Conservation (phyloP, 1,140 invertebrate species). For the Galendromus occidentalis region DNA sequence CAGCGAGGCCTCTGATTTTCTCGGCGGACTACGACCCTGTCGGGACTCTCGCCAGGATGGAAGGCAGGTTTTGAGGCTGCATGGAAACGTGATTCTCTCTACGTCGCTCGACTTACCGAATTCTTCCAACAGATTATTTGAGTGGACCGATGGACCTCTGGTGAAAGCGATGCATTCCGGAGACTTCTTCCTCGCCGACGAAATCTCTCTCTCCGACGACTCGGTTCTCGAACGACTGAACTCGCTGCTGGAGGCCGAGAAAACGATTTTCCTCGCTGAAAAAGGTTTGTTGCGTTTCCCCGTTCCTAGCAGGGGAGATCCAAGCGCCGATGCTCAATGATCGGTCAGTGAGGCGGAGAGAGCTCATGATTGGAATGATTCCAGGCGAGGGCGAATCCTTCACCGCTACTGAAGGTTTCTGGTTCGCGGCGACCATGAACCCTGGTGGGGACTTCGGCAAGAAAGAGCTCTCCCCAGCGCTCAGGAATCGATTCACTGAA, state of each 20-base stretch:
- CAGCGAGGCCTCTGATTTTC: constrained; percentile 90
- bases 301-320: not conserved
- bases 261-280: constrained; percentile 72
- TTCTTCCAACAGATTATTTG: constrained; percentile 48
- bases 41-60: constrained; percentile 33
- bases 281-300: constrained; percentile 33
- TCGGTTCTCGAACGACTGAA: constrained; percentile 94
- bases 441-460: constrained; percentile 98
- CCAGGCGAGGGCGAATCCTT: constrained; percentile 33
- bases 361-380: constrained; percentile 25
- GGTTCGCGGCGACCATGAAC: constrained; percentile 97
- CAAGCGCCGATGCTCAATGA: constrained; percentile 29
- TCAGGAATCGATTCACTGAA: constrained; percentile 94
- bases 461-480: constrained; percentile 91
- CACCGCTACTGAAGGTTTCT: constrained; percentile 53
- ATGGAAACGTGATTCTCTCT: no score
- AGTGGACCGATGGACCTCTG: constrained; percentile 93
- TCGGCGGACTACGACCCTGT: constrained; percentile 81
- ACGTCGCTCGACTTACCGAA: no score
- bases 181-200: constrained; percentile 78
- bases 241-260: constrained; percentile 81
- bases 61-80: no score
- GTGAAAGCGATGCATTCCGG: constrained; percentile 74
- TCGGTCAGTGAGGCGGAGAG: constrained; percentile 22
- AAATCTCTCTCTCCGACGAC: constrained; percentile 97